These are phyloP conservation scores for Notechis scutatus DNA, from an alignment of 2,113 vertebrate genomes.

Conservation along the genomic window DNA sequence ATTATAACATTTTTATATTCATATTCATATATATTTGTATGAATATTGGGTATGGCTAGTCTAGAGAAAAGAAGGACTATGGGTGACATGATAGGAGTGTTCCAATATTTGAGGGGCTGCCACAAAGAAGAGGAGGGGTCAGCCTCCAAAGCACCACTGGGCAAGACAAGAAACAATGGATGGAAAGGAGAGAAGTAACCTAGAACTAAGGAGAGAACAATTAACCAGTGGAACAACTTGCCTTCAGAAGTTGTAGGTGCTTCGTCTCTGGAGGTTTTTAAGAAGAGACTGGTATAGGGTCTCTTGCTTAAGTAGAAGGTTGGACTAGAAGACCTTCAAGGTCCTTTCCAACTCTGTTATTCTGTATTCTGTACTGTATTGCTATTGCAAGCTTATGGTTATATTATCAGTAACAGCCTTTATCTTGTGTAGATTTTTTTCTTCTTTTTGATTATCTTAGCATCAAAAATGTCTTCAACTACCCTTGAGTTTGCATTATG, in stretches of 20 bases:
- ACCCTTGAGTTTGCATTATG: background rate
- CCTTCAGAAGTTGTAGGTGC: background rate
- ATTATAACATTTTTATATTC: background rate
- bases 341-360: background rate
- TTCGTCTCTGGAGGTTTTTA: background rate
- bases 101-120: background rate
- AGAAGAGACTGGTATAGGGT: background rate
- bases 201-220: background rate
- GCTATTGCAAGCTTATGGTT: background rate
- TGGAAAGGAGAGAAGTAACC: background rate
- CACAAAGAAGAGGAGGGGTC: background rate
- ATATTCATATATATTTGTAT: background rate
- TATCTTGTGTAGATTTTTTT: background rate
- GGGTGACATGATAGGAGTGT: background rate
- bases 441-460: background rate
- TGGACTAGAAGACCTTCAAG: background rate
- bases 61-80: background rate
- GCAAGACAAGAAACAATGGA: background rate
- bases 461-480: background rate
- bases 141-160: background rate
- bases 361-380: background rate
- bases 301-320: background rate
- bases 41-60: background rate
- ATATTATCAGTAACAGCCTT: background rate
- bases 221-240: background rate